These are phyloP conservation scores for Ypsolopha sequella DNA, from an alignment of 2,888 invertebrate species.

Conservation along the genomic window DNA sequence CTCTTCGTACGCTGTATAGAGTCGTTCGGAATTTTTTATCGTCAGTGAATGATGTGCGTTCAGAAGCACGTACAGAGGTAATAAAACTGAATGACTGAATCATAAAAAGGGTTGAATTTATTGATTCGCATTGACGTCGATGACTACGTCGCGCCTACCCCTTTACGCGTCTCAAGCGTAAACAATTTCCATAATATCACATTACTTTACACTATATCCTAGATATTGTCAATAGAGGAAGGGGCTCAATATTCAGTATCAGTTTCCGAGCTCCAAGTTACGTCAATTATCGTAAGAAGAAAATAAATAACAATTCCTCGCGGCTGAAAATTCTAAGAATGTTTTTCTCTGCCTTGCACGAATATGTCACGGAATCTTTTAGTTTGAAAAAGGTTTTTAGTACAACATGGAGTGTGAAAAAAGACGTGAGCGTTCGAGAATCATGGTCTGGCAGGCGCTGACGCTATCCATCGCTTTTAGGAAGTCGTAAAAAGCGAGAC, in stretches of 20 bases:
- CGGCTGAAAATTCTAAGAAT: too few species aligned
- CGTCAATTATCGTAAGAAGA: too few species aligned
- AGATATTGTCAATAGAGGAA: too few species aligned
- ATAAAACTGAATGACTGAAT: conserved; percentile 62
- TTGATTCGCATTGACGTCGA: conserved; percentile 52
- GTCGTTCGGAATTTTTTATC: conserved; percentile 52
- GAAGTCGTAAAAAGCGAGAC: not conserved
- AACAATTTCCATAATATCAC: conserved; percentile 54
- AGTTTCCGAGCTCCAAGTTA: too few species aligned
- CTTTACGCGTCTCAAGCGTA: conserved; percentile 14
- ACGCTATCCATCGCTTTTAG: not conserved
- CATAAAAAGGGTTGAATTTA: conserved; percentile 66
- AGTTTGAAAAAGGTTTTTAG: too few species aligned
- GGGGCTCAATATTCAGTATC: too few species aligned
- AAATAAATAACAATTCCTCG: too few species aligned
- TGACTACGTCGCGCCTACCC: not conserved
- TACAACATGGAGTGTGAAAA: too few species aligned
- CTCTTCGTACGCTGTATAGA: conserved; percentile 38
- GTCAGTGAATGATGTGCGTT: conserved; percentile 53
- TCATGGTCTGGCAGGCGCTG: not conserved
- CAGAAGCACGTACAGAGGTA: conserved; percentile 46
- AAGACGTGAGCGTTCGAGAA: too few species aligned
- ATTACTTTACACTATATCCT: conserved; percentile 29
- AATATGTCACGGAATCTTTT: too few species aligned
- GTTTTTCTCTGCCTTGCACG: too few species aligned